Percentiles rank a stretch among this genome's conserved stretches.
These are phyloP conservation scores for Harpagifer antarcticus DNA, from an alignment of 2,797 vertebrate species.

Conservation along the genomic window DNA sequence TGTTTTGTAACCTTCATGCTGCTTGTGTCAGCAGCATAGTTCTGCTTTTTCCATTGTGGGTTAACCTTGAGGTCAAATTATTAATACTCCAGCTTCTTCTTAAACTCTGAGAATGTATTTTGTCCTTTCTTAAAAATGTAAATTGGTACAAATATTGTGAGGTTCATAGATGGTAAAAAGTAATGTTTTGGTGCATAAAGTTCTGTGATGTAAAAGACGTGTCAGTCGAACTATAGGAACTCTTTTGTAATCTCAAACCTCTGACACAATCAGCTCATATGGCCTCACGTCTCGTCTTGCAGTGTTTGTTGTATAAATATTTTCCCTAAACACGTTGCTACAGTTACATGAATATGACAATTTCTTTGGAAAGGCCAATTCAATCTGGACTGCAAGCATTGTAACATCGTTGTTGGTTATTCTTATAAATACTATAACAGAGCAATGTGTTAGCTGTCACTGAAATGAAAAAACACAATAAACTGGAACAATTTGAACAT, in stretches of 20 bases:
- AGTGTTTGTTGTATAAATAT: background rate
- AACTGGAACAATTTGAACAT: background rate
- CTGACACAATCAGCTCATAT: background rate
- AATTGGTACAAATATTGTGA: background rate
- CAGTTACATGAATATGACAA: no score
- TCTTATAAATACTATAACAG: background rate
- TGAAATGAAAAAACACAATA: background rate
- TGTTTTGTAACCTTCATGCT: conserved; percentile 11
- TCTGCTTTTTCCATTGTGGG: conserved; percentile 34
- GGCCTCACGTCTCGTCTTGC: background rate
- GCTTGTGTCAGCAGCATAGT: conserved; percentile 9
- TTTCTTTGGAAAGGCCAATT: background rate
- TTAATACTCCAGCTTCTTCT: background rate
- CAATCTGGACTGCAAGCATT: background rate
- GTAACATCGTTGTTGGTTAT: background rate
- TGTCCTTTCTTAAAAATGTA: background rate
- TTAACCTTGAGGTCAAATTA: conserved; percentile 2
- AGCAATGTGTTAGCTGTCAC: background rate
- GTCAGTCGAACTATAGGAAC: background rate
- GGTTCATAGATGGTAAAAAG: background rate
- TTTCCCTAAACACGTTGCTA: background rate
- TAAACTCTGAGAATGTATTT: background rate
- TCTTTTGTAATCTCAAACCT: background rate
- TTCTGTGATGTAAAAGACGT: conserved; percentile 5
- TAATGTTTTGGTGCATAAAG: background rate